phyloP scores from a whole-genome alignment of 2,888 invertebrate genomes.

The Ischnura elegans region DNA sequence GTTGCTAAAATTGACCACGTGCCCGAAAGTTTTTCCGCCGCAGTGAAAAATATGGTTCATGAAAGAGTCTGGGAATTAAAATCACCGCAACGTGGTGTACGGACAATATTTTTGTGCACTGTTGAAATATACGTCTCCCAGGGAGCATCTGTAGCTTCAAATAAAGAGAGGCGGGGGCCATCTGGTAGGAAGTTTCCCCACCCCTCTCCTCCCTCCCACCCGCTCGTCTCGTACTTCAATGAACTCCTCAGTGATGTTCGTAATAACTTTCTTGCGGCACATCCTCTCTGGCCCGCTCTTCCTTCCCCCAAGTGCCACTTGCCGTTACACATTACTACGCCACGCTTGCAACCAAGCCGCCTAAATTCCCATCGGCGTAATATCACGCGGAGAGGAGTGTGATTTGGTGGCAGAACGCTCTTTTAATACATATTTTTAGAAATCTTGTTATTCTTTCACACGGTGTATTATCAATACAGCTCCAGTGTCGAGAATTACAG shows the following conservation, averaged over 20 bases:
- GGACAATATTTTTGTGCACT: neutral
- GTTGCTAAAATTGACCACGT: neutral
- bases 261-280: neutral
- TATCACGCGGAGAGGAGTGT: neutral
- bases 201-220: neutral
- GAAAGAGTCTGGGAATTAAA: neutral
- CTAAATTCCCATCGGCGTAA: neutral
- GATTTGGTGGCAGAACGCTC: neutral
- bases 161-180: neutral
- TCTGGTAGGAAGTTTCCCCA: neutral
- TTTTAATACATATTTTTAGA: too few relatives aligned
- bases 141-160: neutral
- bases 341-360: neutral
- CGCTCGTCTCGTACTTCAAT: neutral
- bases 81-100: neutral
- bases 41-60: neutral
- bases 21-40: neutral
- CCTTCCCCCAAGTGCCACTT: neutral
- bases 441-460: too few relatives aligned
- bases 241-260: neutral
- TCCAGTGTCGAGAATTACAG: too few relatives aligned
- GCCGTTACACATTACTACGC: neutral
- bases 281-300: neutral
- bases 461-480: too few relatives aligned
- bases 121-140: neutral